Evolutionary conservation across 1,140 invertebrate species (phyloP).

Genomic region (Zaprionus gabonicus): DNA sequence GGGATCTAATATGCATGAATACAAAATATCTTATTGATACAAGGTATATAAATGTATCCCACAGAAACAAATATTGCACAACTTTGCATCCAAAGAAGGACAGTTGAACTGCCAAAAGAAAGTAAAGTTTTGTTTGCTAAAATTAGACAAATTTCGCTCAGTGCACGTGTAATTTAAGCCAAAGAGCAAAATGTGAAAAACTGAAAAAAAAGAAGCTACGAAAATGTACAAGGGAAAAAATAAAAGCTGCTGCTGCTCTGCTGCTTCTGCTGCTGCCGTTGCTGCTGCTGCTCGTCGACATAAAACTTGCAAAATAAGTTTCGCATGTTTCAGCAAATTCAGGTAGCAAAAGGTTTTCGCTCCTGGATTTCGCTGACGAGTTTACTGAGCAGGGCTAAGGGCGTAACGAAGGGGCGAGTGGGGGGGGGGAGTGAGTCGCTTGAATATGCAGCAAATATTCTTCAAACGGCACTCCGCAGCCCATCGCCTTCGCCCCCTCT

Average conservation of each 20-base stretch:
- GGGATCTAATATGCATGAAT: too few relatives aligned
- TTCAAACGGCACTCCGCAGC: slow-evolving; percentile 57
- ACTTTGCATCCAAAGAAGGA: too few relatives aligned
- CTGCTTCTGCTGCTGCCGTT: slow-evolving; percentile 57
- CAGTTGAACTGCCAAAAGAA: not conserved
- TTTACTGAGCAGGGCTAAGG: slow-evolving; percentile 10
- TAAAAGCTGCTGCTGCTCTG: slow-evolving; percentile 56
- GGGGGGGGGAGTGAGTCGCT: slow-evolving; percentile 38
- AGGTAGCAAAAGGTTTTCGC: slow-evolving; percentile 55
- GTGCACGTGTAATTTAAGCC: slow-evolving; percentile 72
- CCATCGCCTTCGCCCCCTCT: slow-evolving; percentile 12
- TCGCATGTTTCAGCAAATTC: slow-evolving; percentile 77
- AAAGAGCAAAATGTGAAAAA: slow-evolving; percentile 72
- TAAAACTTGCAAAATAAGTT: slow-evolving; percentile 83
- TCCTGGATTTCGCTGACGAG: slow-evolving; percentile 57
- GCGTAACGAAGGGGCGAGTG: not conserved
- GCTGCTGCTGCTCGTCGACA: slow-evolving; percentile 66
- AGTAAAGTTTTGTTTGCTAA: not conserved
- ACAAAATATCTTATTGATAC: too few relatives aligned
- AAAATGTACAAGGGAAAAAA: slow-evolving; percentile 68
- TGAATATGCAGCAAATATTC: slow-evolving; percentile 82
- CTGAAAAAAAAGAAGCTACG: slow-evolving; percentile 64
- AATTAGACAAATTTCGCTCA: slow-evolving; percentile 25
- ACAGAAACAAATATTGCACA: too few relatives aligned
- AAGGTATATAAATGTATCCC: too few relatives aligned